A percentile compares a stretch with the other conserved stretches of the same genome.
Evolutionary conservation across 1,140 invertebrate species (phyloP).

Genomic region (Brachionus asplanchnoidis): DNA sequence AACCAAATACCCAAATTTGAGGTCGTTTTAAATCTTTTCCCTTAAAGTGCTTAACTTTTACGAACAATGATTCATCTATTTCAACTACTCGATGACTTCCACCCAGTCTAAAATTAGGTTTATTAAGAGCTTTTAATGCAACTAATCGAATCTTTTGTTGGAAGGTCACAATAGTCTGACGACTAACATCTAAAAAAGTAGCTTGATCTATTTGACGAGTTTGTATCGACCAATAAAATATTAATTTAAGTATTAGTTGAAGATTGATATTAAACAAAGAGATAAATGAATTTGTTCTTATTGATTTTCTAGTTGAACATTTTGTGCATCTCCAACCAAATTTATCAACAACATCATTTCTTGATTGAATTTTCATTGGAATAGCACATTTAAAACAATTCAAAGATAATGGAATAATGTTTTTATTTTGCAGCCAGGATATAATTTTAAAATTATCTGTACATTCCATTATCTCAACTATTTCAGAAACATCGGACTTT

Average conservation of each 20-base stretch:
- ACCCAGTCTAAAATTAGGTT: background rate
- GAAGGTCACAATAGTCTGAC: background rate
- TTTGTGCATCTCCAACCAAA: background rate
- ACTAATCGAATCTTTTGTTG: background rate
- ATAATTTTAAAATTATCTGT: background rate
- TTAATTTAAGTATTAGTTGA: background rate
- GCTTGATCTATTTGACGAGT: slow-evolving; percentile 5
- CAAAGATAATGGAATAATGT: background rate
- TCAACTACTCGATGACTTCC: background rate
- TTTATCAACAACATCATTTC: background rate
- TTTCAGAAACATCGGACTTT: background rate
- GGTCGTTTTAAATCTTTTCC: slow-evolving; percentile 14
- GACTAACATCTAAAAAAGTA: background rate
- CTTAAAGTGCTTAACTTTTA: background rate
- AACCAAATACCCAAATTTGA: slow-evolving; percentile 9
- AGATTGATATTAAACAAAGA: background rate
- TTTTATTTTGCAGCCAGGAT: background rate
- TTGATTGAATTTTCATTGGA: background rate
- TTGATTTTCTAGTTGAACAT: background rate
- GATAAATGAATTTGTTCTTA: background rate
- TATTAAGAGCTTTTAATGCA: background rate
- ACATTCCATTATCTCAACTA: background rate
- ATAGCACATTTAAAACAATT: background rate
- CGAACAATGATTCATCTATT: slow-evolving; percentile 7
- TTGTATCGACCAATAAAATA: background rate